Base-by-base conservation (phyloP, 2,113 vertebrate species). In the Oncorhynchus masou region DNA sequence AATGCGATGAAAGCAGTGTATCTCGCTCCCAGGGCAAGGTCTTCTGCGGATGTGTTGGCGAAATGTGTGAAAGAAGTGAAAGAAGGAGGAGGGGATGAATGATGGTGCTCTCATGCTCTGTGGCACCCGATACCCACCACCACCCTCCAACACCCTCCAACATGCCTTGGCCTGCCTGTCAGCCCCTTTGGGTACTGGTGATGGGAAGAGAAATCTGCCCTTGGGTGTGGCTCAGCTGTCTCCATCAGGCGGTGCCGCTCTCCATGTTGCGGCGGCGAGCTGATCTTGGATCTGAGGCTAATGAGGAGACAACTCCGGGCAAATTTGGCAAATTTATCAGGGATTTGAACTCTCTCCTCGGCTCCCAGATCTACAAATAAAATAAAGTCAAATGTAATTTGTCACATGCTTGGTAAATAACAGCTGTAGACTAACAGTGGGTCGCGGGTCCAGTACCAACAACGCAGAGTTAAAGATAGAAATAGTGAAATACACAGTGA, bases 1-100 rank as follows among this genome's bases (percentile, higher is more conserved):
- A 88, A 79, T 51, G 66, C 66, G 78, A 85, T 85, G 83, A 86
- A 88, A 85, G 84, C 68, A 27, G 71, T 59, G 83, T 45, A 45
- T 70, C 76, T 75, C 62, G 74, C 79, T 77, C 78, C 62, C 25
- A 4, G 74, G 83, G 75, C 78, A 73, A 75, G 76, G 70, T 78
- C 48, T 74, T 82, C 76, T 59, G 31, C 11, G 54, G 72, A 76
- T 76, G 71, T 80, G 74, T 78, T 64, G 70, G 13, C 49, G 34
- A 76, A 81, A 82, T 62, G 74, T 75, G 80, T 68, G 75, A 78
- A 78, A 71, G 75, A 51, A 51, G 6, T 68, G 75, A 78, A 78
- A 45, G 39, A 2, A 45, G 8, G 39, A 45, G 74, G 73, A 64
- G 75, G 22, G 54, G 72, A 72, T 69, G 67, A 67, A 45, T 67